These are phyloP conservation scores for Dolichotis patagonum DNA, from an alignment of 2,113 vertebrate genomes.

Conservation along the genomic window DNA sequence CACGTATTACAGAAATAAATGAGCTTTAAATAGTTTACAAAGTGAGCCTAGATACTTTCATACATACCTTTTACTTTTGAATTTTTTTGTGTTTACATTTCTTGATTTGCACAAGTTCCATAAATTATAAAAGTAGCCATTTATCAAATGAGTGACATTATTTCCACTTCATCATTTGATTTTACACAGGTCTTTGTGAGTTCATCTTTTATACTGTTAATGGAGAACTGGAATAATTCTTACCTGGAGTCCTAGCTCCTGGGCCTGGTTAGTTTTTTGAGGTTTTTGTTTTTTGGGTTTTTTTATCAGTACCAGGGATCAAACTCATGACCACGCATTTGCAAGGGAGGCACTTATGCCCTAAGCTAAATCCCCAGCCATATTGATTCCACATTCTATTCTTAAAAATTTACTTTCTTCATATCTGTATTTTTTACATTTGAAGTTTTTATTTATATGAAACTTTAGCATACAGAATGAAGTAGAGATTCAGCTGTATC, in stretches of 20 bases:
- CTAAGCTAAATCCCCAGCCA: no score
- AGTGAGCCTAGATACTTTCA: neutral
- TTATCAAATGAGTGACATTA: neutral
- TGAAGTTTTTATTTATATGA: neutral
- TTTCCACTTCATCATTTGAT: neutral
- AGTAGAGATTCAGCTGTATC: neutral
- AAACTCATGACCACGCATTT: no score
- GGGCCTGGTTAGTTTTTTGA: neutral
- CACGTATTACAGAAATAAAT: slow-evolving; percentile 6
- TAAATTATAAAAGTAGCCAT: neutral
- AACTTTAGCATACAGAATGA: slow-evolving; percentile 29
- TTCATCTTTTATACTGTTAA: neutral
- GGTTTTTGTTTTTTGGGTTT: no score
- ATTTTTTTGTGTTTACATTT: neutral
- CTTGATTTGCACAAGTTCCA: neutral
- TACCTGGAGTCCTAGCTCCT: neutral
- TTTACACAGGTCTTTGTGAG: neutral
- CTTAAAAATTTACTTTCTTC: neutral
- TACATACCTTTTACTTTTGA: neutral
- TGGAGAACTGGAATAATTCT: neutral
- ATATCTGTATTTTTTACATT: neutral
- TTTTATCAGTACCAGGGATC: no score
- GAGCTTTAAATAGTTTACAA: slow-evolving; percentile 3
- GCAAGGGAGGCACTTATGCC: no score
- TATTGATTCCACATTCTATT: neutral